phyloP scores from a whole-genome alignment of 2,888 invertebrate species.

The Philhelius pedissequus region DNA sequence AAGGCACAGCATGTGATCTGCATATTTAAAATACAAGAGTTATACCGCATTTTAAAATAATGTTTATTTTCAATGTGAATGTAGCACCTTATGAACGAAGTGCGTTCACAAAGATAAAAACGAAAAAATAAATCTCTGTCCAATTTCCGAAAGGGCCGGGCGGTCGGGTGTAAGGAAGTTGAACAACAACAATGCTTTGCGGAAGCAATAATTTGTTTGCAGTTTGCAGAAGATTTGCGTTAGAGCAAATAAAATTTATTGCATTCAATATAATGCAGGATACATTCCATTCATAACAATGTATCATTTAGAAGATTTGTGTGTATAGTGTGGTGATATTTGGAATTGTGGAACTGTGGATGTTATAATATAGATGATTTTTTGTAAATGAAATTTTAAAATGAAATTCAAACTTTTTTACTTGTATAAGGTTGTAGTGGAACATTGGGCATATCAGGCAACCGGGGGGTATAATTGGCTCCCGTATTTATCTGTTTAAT shows the following conservation, averaged over 20 bases:
- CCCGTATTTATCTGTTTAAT: too few relatives aligned
- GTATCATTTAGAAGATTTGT: not conserved
- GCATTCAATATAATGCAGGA: slow-evolving; percentile 55
- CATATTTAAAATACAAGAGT: too few relatives aligned
- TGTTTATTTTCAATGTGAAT: not conserved
- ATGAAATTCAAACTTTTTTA: too few relatives aligned
- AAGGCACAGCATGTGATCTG: too few relatives aligned
- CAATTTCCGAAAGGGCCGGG: slow-evolving; percentile 13
- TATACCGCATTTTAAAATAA: not conserved
- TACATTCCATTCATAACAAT: slow-evolving; percentile 49
- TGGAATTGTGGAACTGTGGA: too few relatives aligned
- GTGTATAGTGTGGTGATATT: slow-evolving; percentile 2
- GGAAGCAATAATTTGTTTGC: slow-evolving; percentile 66
- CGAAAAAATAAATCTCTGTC: slow-evolving; percentile 43
- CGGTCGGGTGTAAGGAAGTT: too few relatives aligned
- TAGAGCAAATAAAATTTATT: slow-evolving; percentile 50
- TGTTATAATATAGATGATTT: too few relatives aligned
- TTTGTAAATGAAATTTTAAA: too few relatives aligned
- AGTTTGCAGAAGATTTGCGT: slow-evolving; percentile 49
- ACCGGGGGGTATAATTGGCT: too few relatives aligned
- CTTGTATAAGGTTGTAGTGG: too few relatives aligned
- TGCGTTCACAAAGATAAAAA: slow-evolving; percentile 20
- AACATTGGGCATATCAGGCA: too few relatives aligned
- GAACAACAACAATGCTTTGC: slow-evolving; percentile 38
- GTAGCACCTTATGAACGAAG: not conserved